Evolutionary conservation across 2,113 vertebrate genomes (phyloP).

Genomic region (Dasypus novemcinctus): DNA sequence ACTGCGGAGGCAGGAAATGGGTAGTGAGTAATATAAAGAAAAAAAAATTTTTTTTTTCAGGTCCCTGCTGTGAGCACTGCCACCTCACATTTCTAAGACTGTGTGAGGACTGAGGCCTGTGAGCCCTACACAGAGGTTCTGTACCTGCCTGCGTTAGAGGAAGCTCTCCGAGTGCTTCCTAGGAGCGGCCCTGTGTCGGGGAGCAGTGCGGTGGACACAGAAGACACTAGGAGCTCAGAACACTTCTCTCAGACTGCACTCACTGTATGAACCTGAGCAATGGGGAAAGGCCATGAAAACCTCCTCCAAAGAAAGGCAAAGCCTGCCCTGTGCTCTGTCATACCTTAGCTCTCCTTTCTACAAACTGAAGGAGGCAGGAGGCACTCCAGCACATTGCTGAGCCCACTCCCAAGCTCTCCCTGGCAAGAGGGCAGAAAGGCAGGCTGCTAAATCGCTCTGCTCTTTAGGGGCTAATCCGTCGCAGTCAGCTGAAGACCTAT

Average conservation of each 20-base stretch:
- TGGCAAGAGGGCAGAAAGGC: conserved; percentile 20
- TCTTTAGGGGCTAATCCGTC: conserved; percentile 78
- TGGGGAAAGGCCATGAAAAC: not conserved
- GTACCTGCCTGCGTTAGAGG: not conserved
- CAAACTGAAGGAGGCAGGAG: conserved; percentile 3
- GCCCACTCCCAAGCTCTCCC: conserved; percentile 56
- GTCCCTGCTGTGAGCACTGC: not conserved
- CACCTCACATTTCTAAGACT: not conserved
- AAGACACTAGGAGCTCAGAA: not conserved
- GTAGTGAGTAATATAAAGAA: not conserved
- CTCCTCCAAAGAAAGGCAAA: not conserved
- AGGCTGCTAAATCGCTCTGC: conserved; percentile 69
- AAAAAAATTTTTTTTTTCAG: not conserved
- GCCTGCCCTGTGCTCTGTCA: not conserved
- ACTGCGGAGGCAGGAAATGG: not conserved
- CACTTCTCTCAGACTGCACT: not conserved
- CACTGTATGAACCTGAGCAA: not conserved
- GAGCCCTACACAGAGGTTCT: not conserved
- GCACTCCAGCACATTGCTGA: not conserved
- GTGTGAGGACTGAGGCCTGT: not conserved
- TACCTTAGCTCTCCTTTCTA: not conserved
- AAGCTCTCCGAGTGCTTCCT: not conserved
- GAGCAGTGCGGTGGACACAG: not conserved
- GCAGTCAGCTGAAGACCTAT: conserved; percentile 79
- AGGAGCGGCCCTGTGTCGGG: not conserved